A percentile compares a stretch with the other conserved stretches of the same genome.
Conservation (phyloP, 2,113 vertebrate genomes). For the Mustela lutreola region DNA sequence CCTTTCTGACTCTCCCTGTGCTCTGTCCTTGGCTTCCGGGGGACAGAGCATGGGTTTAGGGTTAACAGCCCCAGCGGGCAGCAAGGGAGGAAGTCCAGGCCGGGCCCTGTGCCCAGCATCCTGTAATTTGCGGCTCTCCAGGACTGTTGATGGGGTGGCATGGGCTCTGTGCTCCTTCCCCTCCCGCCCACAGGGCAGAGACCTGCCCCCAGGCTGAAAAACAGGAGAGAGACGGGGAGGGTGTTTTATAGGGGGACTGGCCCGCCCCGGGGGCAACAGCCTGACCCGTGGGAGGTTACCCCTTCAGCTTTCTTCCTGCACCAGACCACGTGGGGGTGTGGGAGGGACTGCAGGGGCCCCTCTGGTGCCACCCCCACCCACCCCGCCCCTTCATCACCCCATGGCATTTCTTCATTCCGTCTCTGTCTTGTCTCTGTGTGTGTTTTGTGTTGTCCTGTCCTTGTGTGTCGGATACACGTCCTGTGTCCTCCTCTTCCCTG, state of each 20-base stretch:
- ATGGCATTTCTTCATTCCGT: conserved; percentile 72
- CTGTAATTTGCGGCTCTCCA: conserved; percentile 42
- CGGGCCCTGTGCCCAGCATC: not conserved
- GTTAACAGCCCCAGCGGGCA: not conserved
- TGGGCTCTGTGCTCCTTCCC: not conserved
- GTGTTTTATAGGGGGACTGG: not conserved
- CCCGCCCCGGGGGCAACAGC: not conserved
- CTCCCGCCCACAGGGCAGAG: not conserved
- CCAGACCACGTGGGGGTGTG: not conserved
- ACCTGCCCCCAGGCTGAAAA: not conserved
- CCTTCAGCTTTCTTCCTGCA: not conserved
- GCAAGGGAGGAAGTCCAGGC: conserved; percentile 20
- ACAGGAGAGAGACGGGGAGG: no score
- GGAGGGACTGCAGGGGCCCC: not conserved
- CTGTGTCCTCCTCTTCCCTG: conserved; percentile 56
- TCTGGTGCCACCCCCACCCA: not conserved
- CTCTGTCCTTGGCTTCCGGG: not conserved
- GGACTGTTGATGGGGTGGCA: not conserved
- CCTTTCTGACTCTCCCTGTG: not conserved
- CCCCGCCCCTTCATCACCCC: conserved; percentile 28
- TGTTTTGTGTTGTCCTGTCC: conserved; percentile 61
- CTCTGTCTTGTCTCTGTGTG: conserved; percentile 82
- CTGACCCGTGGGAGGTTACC: not conserved
- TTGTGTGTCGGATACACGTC: not conserved
- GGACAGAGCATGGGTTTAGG: not conserved